These are phyloP conservation scores for Bujurquina vittata DNA, from an alignment of 2,113 vertebrate species.

Conservation along the genomic window DNA sequence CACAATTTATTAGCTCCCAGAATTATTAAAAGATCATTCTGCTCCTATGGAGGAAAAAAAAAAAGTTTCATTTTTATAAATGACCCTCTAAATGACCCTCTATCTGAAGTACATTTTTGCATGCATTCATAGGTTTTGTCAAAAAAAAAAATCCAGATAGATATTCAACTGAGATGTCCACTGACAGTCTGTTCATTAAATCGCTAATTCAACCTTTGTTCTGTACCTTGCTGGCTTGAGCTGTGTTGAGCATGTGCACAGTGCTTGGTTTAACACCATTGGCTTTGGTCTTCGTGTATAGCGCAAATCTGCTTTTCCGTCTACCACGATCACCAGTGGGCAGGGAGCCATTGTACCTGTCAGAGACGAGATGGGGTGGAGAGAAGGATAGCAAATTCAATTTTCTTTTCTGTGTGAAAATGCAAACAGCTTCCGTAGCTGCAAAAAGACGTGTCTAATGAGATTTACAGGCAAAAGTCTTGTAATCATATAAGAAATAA, in stretches of 20 bases:
- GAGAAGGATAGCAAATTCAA: constrained; percentile 40
- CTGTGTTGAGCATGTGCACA: constrained; percentile 93
- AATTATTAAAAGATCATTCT: background rate
- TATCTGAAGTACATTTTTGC: background rate
- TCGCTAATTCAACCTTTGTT: constrained; percentile 1
- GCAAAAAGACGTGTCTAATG: constrained; percentile 32
- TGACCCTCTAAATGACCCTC: background rate
- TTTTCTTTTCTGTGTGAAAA: background rate
- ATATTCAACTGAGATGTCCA: background rate
- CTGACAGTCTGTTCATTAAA: constrained; percentile 16
- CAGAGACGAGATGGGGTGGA: constrained; percentile 19
- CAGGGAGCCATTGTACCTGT: constrained; percentile 96
- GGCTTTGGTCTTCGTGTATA: constrained; percentile 90
- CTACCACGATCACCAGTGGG: constrained; percentile 94
- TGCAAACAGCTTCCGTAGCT: background rate
- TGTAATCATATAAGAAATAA: constrained; percentile 44
- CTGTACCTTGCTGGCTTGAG: constrained; percentile 93
- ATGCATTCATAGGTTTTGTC: background rate
- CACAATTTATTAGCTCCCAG: constrained; percentile 25
- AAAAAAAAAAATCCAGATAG: constrained; percentile 10
- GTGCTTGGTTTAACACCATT: constrained; percentile 95
- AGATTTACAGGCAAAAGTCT: constrained; percentile 48
- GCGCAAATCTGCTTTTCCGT: constrained; percentile 97
- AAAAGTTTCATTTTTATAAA: background rate
- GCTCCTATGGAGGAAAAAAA: background rate